Base-by-base conservation (phyloP, 2,113 vertebrate genomes). In the Entomyzon cyanotis region DNA sequence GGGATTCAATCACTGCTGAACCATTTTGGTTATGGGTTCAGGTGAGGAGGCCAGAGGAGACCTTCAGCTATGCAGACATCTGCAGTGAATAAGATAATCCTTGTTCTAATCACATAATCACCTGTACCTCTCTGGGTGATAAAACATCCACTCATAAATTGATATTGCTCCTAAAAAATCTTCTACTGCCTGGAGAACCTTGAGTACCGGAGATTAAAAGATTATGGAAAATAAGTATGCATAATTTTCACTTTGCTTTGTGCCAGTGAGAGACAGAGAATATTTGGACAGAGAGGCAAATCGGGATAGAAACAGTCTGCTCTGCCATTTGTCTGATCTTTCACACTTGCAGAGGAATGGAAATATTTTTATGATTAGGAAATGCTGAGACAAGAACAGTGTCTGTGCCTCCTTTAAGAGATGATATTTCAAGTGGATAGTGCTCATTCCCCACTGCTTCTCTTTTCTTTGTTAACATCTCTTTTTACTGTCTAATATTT, bases 231-330 rank as follows among this genome's bases (percentile, higher is more conserved):
- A 88, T 55, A 76, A 82, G 87, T 42, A 39, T 0, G 22, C 41
- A 84, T 94, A 89, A 94, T 96, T 94, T 90, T 86, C 92, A 86
- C 93, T 95, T 96, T 90, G 47, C 76, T 92, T 84, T 93, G 68
- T 77, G 83, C 79, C 94, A 97, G 35, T 63, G 44, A 89, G 68
- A 94, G 65, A 84, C 73, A 63, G 64, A 31, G 83, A 81, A 68
- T 92, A 56, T 94, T 95, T 93, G 91, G 91, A 94, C 93, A 96
- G 88, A 90, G 58, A 84, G 5, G 44, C 78, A 92, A 89, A 49
- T 19, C 37, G 64, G 86, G 69, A 92, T 81, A 70, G 80, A 96
- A 88, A 88, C 87, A 95, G 64, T 88, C 93, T 95, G 89, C 79
- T 90, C 87, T 86, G 85, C 88, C 94, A 92, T 90, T 96, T 95